Evolutionary conservation across 2,888 invertebrate species (phyloP).

Genomic region (Trissoscelio sp.): DNA sequence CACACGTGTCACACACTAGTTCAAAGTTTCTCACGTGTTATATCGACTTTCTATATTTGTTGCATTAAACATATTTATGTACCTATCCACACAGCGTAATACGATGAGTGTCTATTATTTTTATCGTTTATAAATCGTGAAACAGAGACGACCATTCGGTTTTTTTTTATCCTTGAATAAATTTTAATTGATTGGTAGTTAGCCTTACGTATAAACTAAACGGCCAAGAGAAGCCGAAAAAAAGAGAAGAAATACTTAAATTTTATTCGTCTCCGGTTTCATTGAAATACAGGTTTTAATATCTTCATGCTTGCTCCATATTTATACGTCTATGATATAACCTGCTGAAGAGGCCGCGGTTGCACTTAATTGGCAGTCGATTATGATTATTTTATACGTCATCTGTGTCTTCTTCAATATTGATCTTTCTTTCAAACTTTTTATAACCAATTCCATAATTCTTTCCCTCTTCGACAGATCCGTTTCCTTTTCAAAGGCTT

Average conservation of each 20-base stretch:
- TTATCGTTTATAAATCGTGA: not conserved
- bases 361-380: constrained; percentile 37
- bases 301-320: constrained; percentile 50
- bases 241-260: constrained; percentile 17
- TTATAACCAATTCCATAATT: not conserved
- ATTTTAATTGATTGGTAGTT: constrained; percentile 39
- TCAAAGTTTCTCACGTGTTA: too few species aligned
- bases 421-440: not conserved
- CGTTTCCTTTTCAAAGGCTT: too few species aligned
- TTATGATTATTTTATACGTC: constrained; percentile 51
- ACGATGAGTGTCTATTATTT: constrained; percentile 1
- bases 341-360: not conserved
- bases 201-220: constrained; percentile 1
- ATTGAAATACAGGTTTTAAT: constrained; percentile 55
- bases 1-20: constrained; percentile 20
- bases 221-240: not conserved
- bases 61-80: constrained; percentile 11
- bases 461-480: not conserved
- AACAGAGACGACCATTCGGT: not conserved
- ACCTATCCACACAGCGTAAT: too few species aligned
- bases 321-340: constrained; percentile 49
- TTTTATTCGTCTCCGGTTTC: constrained; percentile 27
- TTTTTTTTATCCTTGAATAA: not conserved
- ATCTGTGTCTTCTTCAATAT: not conserved
- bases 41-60: too few species aligned